Base-by-base conservation (phyloP, 2,113 vertebrate species). In the Daphoenositta chrysoptera region DNA sequence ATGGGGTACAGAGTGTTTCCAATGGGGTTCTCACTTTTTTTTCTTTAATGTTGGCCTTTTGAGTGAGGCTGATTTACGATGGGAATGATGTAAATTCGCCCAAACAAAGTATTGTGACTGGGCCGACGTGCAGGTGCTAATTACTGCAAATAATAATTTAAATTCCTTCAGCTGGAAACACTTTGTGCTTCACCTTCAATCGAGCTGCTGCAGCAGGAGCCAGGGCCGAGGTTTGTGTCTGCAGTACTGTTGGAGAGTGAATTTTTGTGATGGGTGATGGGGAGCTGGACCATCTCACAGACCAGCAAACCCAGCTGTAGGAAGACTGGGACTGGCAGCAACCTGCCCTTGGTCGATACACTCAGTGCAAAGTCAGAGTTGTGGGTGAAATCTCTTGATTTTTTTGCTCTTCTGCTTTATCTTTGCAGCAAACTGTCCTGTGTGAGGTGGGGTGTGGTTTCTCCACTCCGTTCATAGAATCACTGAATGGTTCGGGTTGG, bases 61-160 rank as follows among this genome's bases (percentile, higher is more conserved):
- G 83, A 90, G 79, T 11, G 39, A 68, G 51, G 78, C 92, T 77
- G 60, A 87, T 68, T 64, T 40, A 85, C 23, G 40, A 91, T 78
- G 39, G 72, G 30, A 80, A 73, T 65, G 33, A 61, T 87, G 66
- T 45, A 18, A 70, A 82, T 87, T 83, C 0, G 0, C 70, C 81
- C 69, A 78, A 56, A 75, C 10, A 30, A 68, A 91, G 48, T 69
- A 8, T n/a, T 84, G 70, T 72, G 58, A 57, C 33, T 18, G 37
- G 88, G 71, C 63, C 5, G 1, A 8, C 0, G 0, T 53, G 71
- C 83, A 83, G 91, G 83, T 93, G 83, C 58, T 94, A 90, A 95
- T 92, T 94, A 66, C 68, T 65, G 84, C 57, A 90, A 93, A 57
- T 57, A 83, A 33, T 72, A 65, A 93, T 93, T 79, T 37, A 54